Evolutionary conservation across 2,888 invertebrate species (phyloP), one percentile per base, ranked within the genome.

Genomic region (Lepidochrysops patricia): DNA sequence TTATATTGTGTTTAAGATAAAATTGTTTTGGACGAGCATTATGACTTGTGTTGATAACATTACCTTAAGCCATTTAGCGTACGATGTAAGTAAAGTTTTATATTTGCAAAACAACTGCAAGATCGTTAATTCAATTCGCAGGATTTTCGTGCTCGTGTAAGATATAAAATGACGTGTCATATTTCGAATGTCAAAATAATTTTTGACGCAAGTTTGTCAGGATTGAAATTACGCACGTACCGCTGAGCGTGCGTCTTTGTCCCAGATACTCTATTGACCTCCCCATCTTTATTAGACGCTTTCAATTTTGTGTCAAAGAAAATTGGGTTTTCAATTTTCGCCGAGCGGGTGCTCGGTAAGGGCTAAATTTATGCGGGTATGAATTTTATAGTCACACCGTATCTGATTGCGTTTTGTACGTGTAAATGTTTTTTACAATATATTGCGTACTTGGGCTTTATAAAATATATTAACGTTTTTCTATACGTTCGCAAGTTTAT

Each of bases 311-410:
- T 64, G 64, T 66, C 64, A 63, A 64, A 66, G 63, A 60, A 67
- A 66, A 66, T 67, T 66, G 65, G 63, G 64, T 66, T 67, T 67
- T 67, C 63, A 65, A 66, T 64, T 66, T 66, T 68, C 64, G 65
- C 66, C 54, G 60, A 60, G 54, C 54, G 50, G 37, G 62, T 64
- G 65, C 63, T 62, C 58, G 60, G 63, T 62, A 60, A 62, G 63
- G 64, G 63, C 67, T 60, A 61, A 66, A 67, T 64, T 67, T 66
- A 64, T 61, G 61, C 63, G 64, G 35, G 64, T 62, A 65, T 64
- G 67, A 63, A 68, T 67, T 68, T 68, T 67, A 67, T 67, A 63
- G 64, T 63, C 63, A 62, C 66, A 64, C 63, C 64, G 64, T 63
- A 64, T 66, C 63, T 66, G 64, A 66, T 66, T 66, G 63, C 65